These are phyloP conservation scores for Microcebus murinus DNA, from an alignment of 2,113 vertebrate genomes.

Conservation along the genomic window DNA sequence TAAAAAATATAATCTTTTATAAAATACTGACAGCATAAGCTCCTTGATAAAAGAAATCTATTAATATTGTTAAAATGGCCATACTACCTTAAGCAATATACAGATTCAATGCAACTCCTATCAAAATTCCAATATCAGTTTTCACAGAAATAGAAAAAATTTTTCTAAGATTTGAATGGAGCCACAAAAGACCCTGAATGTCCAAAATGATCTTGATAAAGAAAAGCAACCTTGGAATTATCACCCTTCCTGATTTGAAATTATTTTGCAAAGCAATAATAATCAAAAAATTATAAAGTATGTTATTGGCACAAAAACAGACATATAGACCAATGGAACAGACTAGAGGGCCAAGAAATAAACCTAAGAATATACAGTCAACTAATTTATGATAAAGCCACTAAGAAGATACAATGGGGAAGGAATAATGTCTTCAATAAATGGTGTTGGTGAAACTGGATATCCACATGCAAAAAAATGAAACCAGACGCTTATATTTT, in stretches of 20 bases:
- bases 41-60: constrained; percentile 18
- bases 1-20: constrained; percentile 25
- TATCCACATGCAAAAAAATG: background rate
- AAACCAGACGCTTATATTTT: background rate
- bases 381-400: background rate
- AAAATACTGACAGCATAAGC: background rate
- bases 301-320: background rate
- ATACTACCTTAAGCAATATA: background rate
- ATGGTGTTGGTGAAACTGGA: background rate
- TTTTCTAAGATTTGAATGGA: background rate
- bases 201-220: background rate
- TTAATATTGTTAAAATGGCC: background rate
- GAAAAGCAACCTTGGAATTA: background rate
- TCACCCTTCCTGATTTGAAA: background rate
- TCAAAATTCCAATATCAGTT: background rate
- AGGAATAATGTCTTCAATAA: background rate
- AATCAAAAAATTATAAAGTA: background rate
- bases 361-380: background rate
- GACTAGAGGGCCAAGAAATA: background rate
- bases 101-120: background rate
- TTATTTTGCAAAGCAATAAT: background rate
- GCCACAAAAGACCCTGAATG: background rate
- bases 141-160: background rate
- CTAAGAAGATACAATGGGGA: background rate
- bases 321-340: too few species aligned